phyloP scores from a whole-genome alignment of 2,888 invertebrate species.

The Oscheius onirici region DNA sequence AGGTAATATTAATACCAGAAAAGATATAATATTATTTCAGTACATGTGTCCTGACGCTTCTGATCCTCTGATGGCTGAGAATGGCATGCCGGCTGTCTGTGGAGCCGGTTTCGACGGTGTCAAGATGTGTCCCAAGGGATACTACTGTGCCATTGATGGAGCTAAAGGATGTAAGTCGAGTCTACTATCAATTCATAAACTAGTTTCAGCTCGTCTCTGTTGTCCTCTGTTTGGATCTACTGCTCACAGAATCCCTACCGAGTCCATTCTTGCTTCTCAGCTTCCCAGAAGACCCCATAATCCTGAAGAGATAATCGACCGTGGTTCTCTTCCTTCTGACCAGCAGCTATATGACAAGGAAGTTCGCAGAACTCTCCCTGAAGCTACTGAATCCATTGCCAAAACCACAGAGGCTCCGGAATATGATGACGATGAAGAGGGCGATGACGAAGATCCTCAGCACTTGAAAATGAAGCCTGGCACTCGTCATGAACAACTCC shows the following conservation, averaged over 20 bases:
- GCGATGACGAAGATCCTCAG: conserved; percentile 41
- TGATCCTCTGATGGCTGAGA: conserved; percentile 54
- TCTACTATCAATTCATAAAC: background rate
- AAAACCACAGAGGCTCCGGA: conserved; percentile 4
- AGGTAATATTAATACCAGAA: background rate
- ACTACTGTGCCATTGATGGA: conserved; percentile 70
- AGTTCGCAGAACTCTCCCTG: background rate
- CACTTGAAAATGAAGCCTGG: conserved; percentile 42
- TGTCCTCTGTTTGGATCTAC: conserved; percentile 61
- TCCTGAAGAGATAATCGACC: conserved; percentile 59
- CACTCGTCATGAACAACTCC: conserved; percentile 31
- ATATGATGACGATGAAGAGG: conserved; percentile 37
- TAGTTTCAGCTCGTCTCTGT: conserved; percentile 59
- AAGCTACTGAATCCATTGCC: conserved; percentile 18
- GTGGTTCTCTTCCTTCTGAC: conserved; percentile 56
- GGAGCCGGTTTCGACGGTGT: conserved; percentile 71
- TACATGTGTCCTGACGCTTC: conserved; percentile 62
- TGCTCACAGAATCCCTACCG: conserved; percentile 59
- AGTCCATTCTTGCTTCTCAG: conserved; percentile 62
- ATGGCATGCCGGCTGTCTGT: conserved; percentile 57
- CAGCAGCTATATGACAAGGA: conserved; percentile 8
- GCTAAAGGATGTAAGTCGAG: conserved; percentile 44
- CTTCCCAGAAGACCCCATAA: conserved; percentile 52
- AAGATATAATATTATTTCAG: background rate
- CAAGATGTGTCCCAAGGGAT: conserved; percentile 68